Percentiles rank a stretch among this genome's conserved stretches.
Conservation (phyloP, 92 coral and sea anemone species). For the Phenganax marumi region DNA sequence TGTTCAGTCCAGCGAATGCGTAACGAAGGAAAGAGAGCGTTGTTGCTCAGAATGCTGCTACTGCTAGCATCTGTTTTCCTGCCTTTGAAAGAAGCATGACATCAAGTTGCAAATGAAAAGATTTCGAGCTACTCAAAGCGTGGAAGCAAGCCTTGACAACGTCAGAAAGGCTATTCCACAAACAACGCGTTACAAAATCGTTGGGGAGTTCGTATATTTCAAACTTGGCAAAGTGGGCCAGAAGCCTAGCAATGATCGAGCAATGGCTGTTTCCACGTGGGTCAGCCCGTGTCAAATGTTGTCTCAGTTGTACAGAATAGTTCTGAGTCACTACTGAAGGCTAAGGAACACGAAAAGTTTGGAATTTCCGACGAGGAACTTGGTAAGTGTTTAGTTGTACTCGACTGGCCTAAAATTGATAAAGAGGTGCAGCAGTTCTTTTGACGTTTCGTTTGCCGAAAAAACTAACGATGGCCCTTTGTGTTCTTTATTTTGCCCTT, state of each 20-base stretch:
- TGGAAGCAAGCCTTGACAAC: neutral
- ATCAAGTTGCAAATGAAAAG: neutral
- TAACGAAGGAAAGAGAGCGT: neutral
- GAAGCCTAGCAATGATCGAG: conserved; percentile 1
- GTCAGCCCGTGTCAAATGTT: neutral
- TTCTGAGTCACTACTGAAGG: neutral
- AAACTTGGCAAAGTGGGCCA: neutral
- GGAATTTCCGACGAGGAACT: neutral
- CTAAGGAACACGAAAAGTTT: neutral
- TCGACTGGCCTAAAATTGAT: conserved; percentile 8
- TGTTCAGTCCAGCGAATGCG: conserved; percentile 14
- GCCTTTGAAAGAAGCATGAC: neutral
- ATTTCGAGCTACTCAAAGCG: conserved; percentile 23
- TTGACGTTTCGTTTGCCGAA: neutral
- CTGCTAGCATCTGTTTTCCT: neutral
- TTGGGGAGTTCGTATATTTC: neutral
- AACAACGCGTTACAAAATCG: conserved; percentile 17
- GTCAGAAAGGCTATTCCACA: conserved; percentile 4
- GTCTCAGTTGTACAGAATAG: neutral
- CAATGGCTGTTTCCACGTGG: neutral
- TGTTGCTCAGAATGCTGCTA: neutral
- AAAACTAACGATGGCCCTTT: too few relatives aligned
- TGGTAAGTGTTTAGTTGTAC: neutral
- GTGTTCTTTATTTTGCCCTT: too few relatives aligned
- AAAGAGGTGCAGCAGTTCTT: neutral